Base-by-base conservation (phyloP, 2,888 invertebrate genomes). In the Rapana venosa region DNA sequence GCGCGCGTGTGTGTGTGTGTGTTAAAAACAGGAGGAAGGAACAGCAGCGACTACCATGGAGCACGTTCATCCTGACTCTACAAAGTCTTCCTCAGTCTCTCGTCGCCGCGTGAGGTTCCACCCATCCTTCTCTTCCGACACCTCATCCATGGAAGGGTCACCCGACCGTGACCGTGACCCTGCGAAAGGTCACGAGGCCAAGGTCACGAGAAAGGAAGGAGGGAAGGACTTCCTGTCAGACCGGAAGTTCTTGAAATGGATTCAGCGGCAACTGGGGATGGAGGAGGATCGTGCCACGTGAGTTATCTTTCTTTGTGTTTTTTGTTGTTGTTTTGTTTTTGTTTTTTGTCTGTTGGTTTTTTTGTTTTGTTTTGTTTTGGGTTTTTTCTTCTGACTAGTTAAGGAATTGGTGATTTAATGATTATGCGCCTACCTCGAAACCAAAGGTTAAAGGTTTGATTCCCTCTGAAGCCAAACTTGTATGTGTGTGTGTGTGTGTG, bases 241-340 rank as follows among this genome's bases (percentile, higher is more conserved):
- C 83, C 83, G 83, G 83, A 83, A 89, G 81, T 81, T 35, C 26
- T 30, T 58, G n/a, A 32, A 5, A 6, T 81, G 61, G 77, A 30
- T 58, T 35, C 79, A 22, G 17, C 36, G n/a, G 58, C 35, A 70
- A 61, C 22, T 79, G 26, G 74, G 87, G 88, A 58, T 20, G 26
- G n/a, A 47, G 47, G 47, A 66, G 0, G 30, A 22, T 79, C 17
- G 32, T 13, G 47, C 6, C 30, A 79, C 35, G 81, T 81, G 81
- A 81, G 81, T 81, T 36, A 20, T 17, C 0, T 30, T 20, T 83
- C 1, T 47, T 20, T 36, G 47, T 88, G 79, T 81, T 26, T 79
- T 47, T 79, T 56, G 79, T 79, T 88, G 56, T 88, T 79, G 56
- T 56, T 88, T 79, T 79, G 79, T 88, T 47, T 47, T 47, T 2